Conservation (phyloP, 37 sponge, comb jelly and placozoan genomes). For the Ephydatia muelleri region DNA sequence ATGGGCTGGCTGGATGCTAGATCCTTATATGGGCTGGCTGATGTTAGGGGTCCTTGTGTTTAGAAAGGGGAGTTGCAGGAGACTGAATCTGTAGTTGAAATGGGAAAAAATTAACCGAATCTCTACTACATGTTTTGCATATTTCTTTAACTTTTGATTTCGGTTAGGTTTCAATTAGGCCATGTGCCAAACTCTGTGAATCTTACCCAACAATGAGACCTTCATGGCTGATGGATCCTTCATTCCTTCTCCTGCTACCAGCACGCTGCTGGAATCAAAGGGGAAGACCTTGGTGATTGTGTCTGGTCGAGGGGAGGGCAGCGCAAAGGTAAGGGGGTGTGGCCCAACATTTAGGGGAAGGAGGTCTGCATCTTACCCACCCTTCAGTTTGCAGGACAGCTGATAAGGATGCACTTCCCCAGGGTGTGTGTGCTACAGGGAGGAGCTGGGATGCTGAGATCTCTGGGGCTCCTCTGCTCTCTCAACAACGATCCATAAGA, state of each 20-base stretch:
- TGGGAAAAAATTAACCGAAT: too few relatives aligned
- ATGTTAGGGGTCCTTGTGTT: background rate
- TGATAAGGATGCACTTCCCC: conserved; percentile 67
- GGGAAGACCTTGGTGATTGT: conserved; percentile 62
- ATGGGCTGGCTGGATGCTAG: background rate
- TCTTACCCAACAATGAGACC: conserved; percentile 62
- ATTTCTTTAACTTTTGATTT: background rate
- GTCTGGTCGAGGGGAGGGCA: conserved; percentile 52
- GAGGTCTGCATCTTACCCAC: background rate
- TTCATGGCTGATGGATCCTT: conserved; percentile 67
- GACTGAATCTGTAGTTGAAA: too few relatives aligned
- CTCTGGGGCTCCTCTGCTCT: conserved; percentile 64
- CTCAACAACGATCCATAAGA: conserved; percentile 11
- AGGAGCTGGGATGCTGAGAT: conserved; percentile 62
- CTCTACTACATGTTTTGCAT: background rate
- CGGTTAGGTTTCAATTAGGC: conserved; percentile 54
- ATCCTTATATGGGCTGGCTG: background rate
- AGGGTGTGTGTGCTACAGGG: conserved; percentile 79
- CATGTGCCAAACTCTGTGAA: conserved; percentile 75
- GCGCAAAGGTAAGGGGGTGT: conserved; percentile 39
- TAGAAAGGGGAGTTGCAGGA: background rate
- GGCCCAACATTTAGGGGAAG: background rate
- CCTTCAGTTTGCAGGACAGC: conserved; percentile 82
- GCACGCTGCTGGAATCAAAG: conserved; percentile 25
- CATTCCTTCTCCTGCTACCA: background rate